A percentile compares a stretch with the other conserved stretches of the same genome.
Conservation (phyloP, 2,888 invertebrate genomes). For the Amorpha juglandis region DNA sequence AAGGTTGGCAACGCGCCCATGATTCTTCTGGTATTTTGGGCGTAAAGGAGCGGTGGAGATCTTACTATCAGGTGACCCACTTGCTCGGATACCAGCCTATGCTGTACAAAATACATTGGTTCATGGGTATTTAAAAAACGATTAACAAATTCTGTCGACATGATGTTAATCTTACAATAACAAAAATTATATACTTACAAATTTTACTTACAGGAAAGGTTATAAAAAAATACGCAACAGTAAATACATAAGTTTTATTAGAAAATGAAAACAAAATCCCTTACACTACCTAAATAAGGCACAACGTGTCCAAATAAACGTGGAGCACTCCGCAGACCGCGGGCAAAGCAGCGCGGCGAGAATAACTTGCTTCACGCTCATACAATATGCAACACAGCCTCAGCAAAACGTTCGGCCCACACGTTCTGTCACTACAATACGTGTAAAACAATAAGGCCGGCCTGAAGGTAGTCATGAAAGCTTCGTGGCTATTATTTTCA, state of each 20-base stretch:
- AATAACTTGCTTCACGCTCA: slow-evolving; percentile 27
- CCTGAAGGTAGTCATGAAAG: too few relatives aligned
- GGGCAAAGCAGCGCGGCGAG: slow-evolving; percentile 15
- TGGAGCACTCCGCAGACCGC: slow-evolving; percentile 31
- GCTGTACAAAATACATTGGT: too few relatives aligned
- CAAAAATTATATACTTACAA: not conserved
- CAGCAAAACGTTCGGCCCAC: not conserved
- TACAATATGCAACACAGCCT: slow-evolving; percentile 42
- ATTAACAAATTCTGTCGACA: too few relatives aligned
- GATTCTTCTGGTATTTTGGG: too few relatives aligned
- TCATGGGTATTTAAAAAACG: too few relatives aligned
- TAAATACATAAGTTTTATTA: slow-evolving; percentile 81
- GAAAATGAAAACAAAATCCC: slow-evolving; percentile 82
- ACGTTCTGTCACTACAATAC: not conserved
- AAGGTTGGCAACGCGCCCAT: too few relatives aligned
- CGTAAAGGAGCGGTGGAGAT: too few relatives aligned
- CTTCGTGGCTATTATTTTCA: too few relatives aligned
- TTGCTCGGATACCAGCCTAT: too few relatives aligned
- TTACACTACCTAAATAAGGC: slow-evolving; percentile 82
- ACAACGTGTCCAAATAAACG: slow-evolving; percentile 72
- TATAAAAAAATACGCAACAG: slow-evolving; percentile 43
- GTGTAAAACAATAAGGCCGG: too few relatives aligned
- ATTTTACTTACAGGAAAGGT: not conserved
- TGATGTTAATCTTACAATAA: too few relatives aligned
- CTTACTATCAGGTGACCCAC: too few relatives aligned